These are phyloP conservation scores for Lasius fuliginosus DNA, from an alignment of 2,888 invertebrate species.

Conservation along the genomic window DNA sequence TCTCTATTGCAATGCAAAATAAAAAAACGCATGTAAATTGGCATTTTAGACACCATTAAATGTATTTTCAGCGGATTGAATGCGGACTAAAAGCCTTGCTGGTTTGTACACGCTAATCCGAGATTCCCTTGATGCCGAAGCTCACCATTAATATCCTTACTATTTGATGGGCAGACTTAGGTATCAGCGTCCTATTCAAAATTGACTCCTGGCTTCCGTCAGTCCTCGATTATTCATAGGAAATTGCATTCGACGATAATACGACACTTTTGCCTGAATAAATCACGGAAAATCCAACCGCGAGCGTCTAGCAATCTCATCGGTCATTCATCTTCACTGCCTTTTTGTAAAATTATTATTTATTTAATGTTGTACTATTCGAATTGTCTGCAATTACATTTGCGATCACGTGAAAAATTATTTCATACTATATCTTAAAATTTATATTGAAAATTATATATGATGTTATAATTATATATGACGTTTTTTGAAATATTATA, in stretches of 20 bases:
- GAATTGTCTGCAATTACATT: neutral
- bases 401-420: neutral
- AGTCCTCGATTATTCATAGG: slow-evolving; percentile 52
- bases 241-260: slow-evolving; percentile 12
- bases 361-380: neutral
- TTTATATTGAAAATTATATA: neutral
- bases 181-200: slow-evolving; percentile 56
- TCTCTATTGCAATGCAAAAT: neutral
- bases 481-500: neutral
- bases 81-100: slow-evolving; percentile 5
- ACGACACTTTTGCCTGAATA: slow-evolving; percentile 23
- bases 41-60: neutral
- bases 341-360: slow-evolving; percentile 15
- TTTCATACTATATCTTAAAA: neutral
- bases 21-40: neutral
- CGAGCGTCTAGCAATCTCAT: neutral
- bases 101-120: slow-evolving; percentile 45
- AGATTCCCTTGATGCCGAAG: slow-evolving; percentile 43
- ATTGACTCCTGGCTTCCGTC: slow-evolving; percentile 50
- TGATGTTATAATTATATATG: neutral
- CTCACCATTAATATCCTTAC: slow-evolving; percentile 63
- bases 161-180: slow-evolving; percentile 60
- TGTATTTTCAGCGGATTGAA: neutral
- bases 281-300: slow-evolving; percentile 29
- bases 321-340: neutral